Evolutionary conservation across 2,888 invertebrate genomes (phyloP), one percentile per base, ranked within the genome.

Genomic region (Cosmia pyralina): DNA sequence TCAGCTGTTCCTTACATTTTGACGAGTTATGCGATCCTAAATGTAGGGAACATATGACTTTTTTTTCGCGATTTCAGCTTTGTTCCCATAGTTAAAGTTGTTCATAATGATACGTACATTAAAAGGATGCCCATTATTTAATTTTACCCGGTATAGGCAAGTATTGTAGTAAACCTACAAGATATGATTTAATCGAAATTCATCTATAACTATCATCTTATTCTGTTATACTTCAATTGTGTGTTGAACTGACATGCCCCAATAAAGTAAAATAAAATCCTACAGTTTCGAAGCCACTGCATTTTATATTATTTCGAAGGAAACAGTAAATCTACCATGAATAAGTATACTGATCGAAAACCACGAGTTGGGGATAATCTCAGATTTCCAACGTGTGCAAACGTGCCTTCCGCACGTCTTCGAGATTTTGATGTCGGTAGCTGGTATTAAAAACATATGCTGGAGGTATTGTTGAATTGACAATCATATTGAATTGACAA

Each of bases 331-430:
- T 64, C n/a, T 34, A 48, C 48, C 63, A 48, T 34, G 34, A 64
- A 48, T 48, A 64, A 34, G 34, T 48, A 48, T 5, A n/a, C 48
- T 48, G 19, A 48, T 38, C 50, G 50, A 38, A 57, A 66, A 41
- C 19, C 66, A 57, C 41, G 41, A 57, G 13, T 66, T 57, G 41
- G 13, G 22, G 22, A 57, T 66, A 28, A 58, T 66, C 58, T 41
- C 41, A 57, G 57, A 13, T 28, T 15, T 41, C 22, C 65, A 17
- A 41, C 38, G 38, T 66, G 5, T 38, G 22, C 57, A 66, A 55
- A 41, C 38, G 17, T 66, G 38, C 22, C 13, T 55, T 41, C 19
- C 7, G 19, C 41, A 28, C 22, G 8, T 41, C 19, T 62, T 44
- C 17, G 22, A 44, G 22, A 22, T 44, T 60, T 44, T 22, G 22